A percentile compares a stretch with the other conserved stretches of the same genome.
Conservation (phyloP, 2,797 vertebrate genomes). For the Sebastes melanostomus region DNA sequence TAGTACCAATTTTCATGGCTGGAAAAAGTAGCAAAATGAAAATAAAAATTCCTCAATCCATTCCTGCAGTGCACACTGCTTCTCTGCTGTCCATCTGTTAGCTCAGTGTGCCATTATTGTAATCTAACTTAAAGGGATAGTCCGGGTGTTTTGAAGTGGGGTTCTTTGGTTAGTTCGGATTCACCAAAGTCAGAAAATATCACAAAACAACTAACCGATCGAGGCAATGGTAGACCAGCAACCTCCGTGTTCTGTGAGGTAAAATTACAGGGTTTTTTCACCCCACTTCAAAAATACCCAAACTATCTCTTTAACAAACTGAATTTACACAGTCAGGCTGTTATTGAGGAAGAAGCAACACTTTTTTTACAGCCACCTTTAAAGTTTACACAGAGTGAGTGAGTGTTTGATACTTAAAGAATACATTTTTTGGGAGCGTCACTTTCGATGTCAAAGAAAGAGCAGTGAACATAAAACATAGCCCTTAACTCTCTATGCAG, state of each 20-base stretch:
- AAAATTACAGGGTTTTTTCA: too few species aligned
- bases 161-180: too few species aligned
- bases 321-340: background rate
- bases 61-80: background rate
- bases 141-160: too few species aligned
- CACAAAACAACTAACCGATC: too few species aligned
- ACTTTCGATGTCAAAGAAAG: slow-evolving; percentile 20
- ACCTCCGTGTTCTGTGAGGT: too few species aligned
- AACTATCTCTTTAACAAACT: background rate
- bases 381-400: too few species aligned
- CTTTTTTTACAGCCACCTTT: background rate
- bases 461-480: slow-evolving; percentile 48
- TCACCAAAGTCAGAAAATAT: too few species aligned
- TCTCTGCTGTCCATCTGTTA: background rate
- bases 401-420: slow-evolving; percentile 1
- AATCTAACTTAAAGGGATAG: background rate
- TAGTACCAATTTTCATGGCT: background rate
- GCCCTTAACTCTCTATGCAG: slow-evolving; percentile 57
- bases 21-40: background rate
- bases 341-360: background rate
- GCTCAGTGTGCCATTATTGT: background rate
- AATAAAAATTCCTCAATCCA: background rate
- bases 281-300: too few species aligned
- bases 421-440: background rate
- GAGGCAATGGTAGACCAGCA: too few species aligned